phyloP scores from a whole-genome alignment of 2,888 invertebrate species.

The Xestia c-nigrum region DNA sequence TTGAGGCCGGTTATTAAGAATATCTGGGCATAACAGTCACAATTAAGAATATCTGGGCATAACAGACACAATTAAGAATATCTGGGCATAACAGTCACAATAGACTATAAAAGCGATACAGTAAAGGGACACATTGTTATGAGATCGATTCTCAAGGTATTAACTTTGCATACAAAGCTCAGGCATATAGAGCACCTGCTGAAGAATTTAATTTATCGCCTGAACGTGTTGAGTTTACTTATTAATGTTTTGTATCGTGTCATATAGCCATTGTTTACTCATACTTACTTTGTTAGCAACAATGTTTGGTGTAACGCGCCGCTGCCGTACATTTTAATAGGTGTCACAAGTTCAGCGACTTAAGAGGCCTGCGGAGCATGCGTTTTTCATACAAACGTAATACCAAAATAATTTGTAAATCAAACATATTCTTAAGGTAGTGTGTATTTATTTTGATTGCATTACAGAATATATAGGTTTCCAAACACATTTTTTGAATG shows the following conservation, averaged over 20 bases:
- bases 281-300: conserved; percentile 12
- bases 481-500: too few relatives aligned
- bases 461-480: too few relatives aligned
- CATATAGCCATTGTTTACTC: conserved; percentile 15
- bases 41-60: neutral
- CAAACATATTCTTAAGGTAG: too few relatives aligned
- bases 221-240: conserved; percentile 52
- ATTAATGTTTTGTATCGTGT: conserved; percentile 17
- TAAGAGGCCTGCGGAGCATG: too few relatives aligned
- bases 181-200: conserved; percentile 36
- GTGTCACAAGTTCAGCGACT: neutral
- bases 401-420: too few relatives aligned
- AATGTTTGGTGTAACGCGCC: neutral
- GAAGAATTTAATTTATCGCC: conserved; percentile 49
- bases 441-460: too few relatives aligned
- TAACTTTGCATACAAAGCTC: conserved; percentile 53
- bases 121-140: conserved; percentile 17
- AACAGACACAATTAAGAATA: neutral
- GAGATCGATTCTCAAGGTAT: conserved; percentile 31
- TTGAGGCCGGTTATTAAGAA: neutral
- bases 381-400: too few relatives aligned
- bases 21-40: neutral
- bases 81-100: neutral
- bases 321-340: neutral
- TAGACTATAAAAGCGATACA: conserved; percentile 17